Percentiles rank a stretch among this genome's conserved stretches.
phyloP scores from a whole-genome alignment of 2,797 vertebrate genomes.

The Muraenolepis orangiensis region DNA sequence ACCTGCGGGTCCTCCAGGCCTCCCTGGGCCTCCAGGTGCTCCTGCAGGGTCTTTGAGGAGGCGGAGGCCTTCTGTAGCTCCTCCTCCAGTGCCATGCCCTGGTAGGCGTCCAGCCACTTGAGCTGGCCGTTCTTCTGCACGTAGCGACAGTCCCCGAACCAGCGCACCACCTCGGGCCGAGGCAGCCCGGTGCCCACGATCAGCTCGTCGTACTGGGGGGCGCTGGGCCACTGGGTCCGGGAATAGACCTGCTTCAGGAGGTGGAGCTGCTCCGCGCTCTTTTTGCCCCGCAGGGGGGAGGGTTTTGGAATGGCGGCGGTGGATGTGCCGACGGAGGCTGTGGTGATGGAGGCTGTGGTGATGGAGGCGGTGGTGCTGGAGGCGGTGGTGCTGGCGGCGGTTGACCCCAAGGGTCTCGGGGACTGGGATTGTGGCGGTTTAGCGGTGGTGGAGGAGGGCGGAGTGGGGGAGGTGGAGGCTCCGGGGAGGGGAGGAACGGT shows the following conservation, averaged over 20 bases:
- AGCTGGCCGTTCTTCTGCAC: slow-evolving; percentile 93
- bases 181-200: slow-evolving; percentile 83
- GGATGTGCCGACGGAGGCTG: background rate
- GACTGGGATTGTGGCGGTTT: slow-evolving; percentile 44
- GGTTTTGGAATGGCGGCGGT: slow-evolving; percentile 55
- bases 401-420: slow-evolving; percentile 36
- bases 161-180: slow-evolving; percentile 90
- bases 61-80: slow-evolving; percentile 60
- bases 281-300: slow-evolving; percentile 76
- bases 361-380: background rate
- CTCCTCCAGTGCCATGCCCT: slow-evolving; percentile 77
- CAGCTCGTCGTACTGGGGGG: slow-evolving; percentile 86
- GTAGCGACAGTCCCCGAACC: slow-evolving; percentile 95
- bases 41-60: slow-evolving; percentile 73
- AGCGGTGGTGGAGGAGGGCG: slow-evolving; percentile 24
- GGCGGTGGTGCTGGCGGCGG: slow-evolving; percentile 8
- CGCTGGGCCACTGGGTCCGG: slow-evolving; percentile 92
- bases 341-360: slow-evolving; percentile 20
- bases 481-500: slow-evolving; percentile 34
- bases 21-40: slow-evolving; percentile 76
- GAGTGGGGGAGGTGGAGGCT: slow-evolving; percentile 27
- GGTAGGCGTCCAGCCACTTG: slow-evolving; percentile 93
- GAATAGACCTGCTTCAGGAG: slow-evolving; percentile 89
- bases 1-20: slow-evolving; percentile 75
- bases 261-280: slow-evolving; percentile 90